These are phyloP conservation scores for Gallinago media DNA, from an alignment of 2,113 vertebrate genomes.

Conservation along the genomic window DNA sequence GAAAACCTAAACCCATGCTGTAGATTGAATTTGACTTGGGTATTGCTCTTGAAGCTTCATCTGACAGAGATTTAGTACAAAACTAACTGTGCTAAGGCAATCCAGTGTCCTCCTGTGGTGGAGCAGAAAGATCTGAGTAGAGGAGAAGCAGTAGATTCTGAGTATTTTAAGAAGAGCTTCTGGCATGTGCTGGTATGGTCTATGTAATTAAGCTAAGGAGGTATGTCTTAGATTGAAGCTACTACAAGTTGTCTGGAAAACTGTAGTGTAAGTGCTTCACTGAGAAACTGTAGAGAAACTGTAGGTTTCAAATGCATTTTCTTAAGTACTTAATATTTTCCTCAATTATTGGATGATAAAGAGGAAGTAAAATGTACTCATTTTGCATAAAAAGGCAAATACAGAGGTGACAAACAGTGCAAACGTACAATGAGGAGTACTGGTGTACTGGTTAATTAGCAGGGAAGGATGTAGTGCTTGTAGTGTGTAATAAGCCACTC, in stretches of 20 bases:
- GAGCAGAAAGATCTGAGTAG: not conserved
- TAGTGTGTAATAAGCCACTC: not conserved
- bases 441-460: not conserved
- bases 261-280: not conserved
- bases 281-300: not conserved
- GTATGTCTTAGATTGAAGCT: not conserved
- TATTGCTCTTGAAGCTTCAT: not conserved
- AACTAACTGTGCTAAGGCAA: not conserved
- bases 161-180: not conserved
- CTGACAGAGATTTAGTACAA: not conserved
- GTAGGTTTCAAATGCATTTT: not conserved
- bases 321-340: not conserved
- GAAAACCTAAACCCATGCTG: not conserved
- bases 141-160: not conserved
- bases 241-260: not conserved
- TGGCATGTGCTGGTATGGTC: fast-evolving
- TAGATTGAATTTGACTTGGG: not conserved
- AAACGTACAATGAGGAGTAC: not conserved
- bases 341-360: not conserved
- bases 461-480: not conserved
- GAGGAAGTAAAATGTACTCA: not conserved
- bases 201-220: not conserved
- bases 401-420: not conserved
- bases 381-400: not conserved
- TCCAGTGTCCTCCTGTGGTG: not conserved